A percentile compares a stretch with the other conserved stretches of the same genome.
Conservation (phyloP, 1,140 invertebrate genomes). For the Vanessa tameamea region DNA sequence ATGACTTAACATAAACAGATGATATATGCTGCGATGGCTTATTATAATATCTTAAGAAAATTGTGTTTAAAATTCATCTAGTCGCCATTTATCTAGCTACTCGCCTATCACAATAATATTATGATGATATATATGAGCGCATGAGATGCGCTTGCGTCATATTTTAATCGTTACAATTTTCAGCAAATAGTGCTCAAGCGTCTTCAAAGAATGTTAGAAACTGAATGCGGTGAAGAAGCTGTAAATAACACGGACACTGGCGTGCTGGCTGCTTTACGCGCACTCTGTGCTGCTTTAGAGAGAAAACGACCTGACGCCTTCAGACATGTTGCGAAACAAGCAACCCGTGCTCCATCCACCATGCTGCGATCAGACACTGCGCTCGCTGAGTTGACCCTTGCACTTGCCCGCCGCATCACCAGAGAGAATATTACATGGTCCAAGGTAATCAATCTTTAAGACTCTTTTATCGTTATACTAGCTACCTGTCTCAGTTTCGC, state of each 20-base stretch:
- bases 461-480: too few species aligned
- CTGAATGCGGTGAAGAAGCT: slow-evolving; percentile 73
- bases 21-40: too few species aligned
- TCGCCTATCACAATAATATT: too few species aligned
- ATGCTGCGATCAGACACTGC: slow-evolving; percentile 71
- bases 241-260: slow-evolving; percentile 59
- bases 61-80: too few species aligned
- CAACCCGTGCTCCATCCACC: slow-evolving; percentile 63
- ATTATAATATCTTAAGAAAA: too few species aligned
- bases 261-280: slow-evolving; percentile 57
- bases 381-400: slow-evolving; percentile 71
- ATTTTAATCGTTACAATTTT: slow-evolving; percentile 12
- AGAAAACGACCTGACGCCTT: slow-evolving; percentile 73
- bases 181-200: slow-evolving; percentile 75
- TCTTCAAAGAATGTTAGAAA: slow-evolving; percentile 70
- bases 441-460: slow-evolving; percentile 54
- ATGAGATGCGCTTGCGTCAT: too few species aligned
- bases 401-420: slow-evolving; percentile 71
- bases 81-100: too few species aligned
- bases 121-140: too few species aligned
- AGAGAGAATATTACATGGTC: slow-evolving; percentile 79
- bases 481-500: too few species aligned
- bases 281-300: slow-evolving; percentile 72
- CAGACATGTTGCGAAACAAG: slow-evolving; percentile 72
- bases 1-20: too few species aligned